Evolutionary conservation across 2,113 vertebrate species (phyloP).

Genomic region (Gallinago undulata): DNA sequence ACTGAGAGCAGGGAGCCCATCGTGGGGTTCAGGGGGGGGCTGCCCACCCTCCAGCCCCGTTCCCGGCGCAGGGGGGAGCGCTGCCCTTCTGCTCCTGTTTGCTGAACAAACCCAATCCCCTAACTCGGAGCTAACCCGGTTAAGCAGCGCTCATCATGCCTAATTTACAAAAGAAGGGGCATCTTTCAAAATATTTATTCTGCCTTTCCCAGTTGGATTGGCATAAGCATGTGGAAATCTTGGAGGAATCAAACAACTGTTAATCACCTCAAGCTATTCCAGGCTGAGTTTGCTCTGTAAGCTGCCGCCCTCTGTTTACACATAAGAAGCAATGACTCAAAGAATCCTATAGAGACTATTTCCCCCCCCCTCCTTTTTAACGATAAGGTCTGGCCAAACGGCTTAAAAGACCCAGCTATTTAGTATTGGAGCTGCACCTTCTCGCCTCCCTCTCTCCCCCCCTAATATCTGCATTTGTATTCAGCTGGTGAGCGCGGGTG

Average conservation of each 20-base stretch:
- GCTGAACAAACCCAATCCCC: conserved; percentile 17
- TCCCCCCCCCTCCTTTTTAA: background rate
- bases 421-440: conserved; percentile 61
- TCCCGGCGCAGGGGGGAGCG: background rate
- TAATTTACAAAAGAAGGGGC: conserved; percentile 71
- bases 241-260: conserved; percentile 68
- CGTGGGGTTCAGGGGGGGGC: fast-evolving
- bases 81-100: conserved; percentile 37
- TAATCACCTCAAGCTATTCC: conserved; percentile 72
- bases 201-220: conserved; percentile 71
- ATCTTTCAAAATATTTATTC: conserved; percentile 76
- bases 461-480: conserved; percentile 61
- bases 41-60: background rate
- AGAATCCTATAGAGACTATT: conserved; percentile 56
- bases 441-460: background rate
- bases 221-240: conserved; percentile 72
- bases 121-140: background rate
- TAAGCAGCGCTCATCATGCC: conserved; percentile 53
- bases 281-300: conserved; percentile 69
- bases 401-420: conserved; percentile 62
- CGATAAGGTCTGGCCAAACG: conserved; percentile 28
- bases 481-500: background rate
- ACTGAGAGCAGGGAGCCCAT: background rate
- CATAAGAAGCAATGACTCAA: conserved; percentile 63
- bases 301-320: conserved; percentile 69